Base-by-base conservation (phyloP, 2,797 vertebrate genomes). In the Octomys mimax region DNA sequence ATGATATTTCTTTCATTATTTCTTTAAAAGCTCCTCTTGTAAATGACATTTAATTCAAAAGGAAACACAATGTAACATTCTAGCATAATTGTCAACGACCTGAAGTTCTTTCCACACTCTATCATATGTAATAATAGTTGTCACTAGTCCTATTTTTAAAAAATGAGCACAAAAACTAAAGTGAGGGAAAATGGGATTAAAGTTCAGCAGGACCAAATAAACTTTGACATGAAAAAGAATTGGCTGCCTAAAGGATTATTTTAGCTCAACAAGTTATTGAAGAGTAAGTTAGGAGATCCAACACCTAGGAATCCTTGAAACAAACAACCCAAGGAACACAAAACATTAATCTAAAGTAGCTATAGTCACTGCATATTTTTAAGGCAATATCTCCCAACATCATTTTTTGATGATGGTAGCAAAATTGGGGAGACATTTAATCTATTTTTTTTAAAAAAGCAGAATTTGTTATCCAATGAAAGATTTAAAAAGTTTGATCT, bases 201-300 rank as follows among this genome's bases (percentile, higher is more conserved):
- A 95, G 33, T 95, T 95, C 62, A 95, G 13, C 62, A 83, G 83
- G 75, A 89, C 57, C 0, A 0, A 86, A 92, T 87, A 79, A 88
- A 82, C n/a, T 92, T 59, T 73, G 68, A 88, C 78, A 86, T 91
- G 75, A 92, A 89, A 90, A 92, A 28, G 36, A 92, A 95, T 92
- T 94, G 92, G 75, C 46, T 95, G 18, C 33, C 79, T 36, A 42
- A 85, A 71, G 46, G 42, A 28, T 92, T 95, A 86, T 92, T 95
- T 95, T 94, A 92, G 71, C 83, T 87, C 13, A 91, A 52, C 0
- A 90, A 81, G 59, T 90, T 82, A 46, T 81, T 93, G n/a, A 92
- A 92, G 31, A 16, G 73, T 93, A 49, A 42, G 14, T 85, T 89
- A 77, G 68, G 14, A 19, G 21, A 79, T 81, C 12, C 18, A 83